Percentiles rank a stretch among this genome's conserved stretches.
These are phyloP conservation scores for Gallinago jamesoni DNA, from an alignment of 2,113 vertebrate genomes.

Conservation along the genomic window DNA sequence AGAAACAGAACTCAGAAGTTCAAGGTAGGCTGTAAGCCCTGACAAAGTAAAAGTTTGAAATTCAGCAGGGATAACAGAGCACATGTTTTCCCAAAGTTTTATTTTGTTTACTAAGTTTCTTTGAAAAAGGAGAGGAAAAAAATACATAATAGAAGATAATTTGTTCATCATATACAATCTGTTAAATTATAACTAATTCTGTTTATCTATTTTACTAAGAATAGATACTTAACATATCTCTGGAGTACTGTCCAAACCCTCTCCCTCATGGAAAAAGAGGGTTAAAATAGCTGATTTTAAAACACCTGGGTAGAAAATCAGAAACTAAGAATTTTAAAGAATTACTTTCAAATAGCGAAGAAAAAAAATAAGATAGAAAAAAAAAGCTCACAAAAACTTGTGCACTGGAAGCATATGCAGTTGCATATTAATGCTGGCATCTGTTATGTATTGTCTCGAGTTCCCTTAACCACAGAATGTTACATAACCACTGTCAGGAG, in stretches of 20 bases:
- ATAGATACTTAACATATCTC: not conserved
- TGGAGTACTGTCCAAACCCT: not conserved
- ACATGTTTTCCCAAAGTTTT: not conserved
- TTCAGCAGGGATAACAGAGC: not conserved
- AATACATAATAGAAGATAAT: not conserved
- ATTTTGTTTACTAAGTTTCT: not conserved
- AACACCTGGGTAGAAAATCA: not conserved
- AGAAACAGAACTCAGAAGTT: not conserved
- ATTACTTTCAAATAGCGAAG: not conserved
- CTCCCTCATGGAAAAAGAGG: not conserved
- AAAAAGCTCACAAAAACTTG: conserved; percentile 4
- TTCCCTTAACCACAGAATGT: conserved; percentile 58
- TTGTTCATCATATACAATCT: not conserved
- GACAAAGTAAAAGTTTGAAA: not conserved
- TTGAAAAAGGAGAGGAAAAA: not conserved
- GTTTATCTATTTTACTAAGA: not conserved
- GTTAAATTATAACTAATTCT: not conserved
- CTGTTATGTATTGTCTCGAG: conserved; percentile 70
- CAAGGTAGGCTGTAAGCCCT: not conserved
- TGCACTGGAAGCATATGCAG: conserved; percentile 64
- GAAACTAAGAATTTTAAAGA: not conserved
- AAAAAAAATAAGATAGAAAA: not conserved
- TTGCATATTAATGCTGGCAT: conserved; percentile 79
- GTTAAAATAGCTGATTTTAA: not conserved
- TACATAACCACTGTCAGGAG: conserved; percentile 73